Evolutionary conservation across 2,113 vertebrate genomes (phyloP), one percentile per base, ranked within the genome.

Genomic region (Periophthalmodon schlosseri): DNA sequence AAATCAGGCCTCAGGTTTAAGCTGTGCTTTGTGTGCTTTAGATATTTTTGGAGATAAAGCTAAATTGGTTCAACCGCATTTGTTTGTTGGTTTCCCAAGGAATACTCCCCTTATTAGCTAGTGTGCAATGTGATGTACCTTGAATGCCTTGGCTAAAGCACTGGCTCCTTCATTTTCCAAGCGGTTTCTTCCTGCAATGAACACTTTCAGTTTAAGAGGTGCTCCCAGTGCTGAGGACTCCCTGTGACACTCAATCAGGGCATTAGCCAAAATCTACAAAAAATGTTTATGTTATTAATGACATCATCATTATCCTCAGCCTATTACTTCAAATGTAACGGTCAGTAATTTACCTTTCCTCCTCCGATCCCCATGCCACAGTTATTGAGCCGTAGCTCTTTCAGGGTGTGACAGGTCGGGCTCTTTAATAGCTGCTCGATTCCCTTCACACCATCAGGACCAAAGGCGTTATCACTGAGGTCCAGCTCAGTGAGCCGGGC

Each of bases 311-410:
- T 20, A 54, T 54, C 52, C 52, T n/a, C 52, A n/a, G 9, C 1
- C 8, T 24, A 24, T 28, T 13, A 21, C n/a, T 20, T 21, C 2
- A 13, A 47, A 21, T 60, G 0, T 20, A 10, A 56, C 0, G 1
- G 23, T 11, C 5, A 60, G 14, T 13, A 60, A 15, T 89, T 88
- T 85, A 97, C 98, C 96, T 98, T 98, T 76, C 98, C 98, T 21
- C 98, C 98, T 16, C 96, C 98, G 14, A 97, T 95, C 74, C 98
- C 98, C 96, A 99, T 96, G 69, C 98, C 98, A 60, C 98, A 99
- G 90, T 99, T 99, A 92, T 99, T 99, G 69, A 99, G 95, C 69
- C 93, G 95, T 49, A 99, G 95, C 7, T 97, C 95, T 47, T 92
- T 95, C 13, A 99, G 77, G 0, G 93, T 95, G 93, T 96, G 96